A percentile compares a stretch with the other conserved stretches of the same genome.
Evolutionary conservation across 2,797 vertebrate species (phyloP).

Genomic region (Hirundo rustica): DNA sequence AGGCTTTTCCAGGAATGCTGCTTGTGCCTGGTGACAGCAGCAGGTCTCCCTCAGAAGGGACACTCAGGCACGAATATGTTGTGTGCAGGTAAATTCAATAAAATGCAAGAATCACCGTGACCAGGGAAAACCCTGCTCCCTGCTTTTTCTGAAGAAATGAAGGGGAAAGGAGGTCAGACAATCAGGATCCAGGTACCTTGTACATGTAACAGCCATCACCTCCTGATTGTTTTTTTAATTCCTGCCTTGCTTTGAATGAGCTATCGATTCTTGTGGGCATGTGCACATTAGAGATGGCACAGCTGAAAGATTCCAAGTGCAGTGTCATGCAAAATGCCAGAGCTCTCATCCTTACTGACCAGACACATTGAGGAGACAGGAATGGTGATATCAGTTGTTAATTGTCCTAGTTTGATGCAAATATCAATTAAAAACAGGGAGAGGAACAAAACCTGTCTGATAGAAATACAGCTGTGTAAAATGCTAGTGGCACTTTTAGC

Average conservation of each 20-base stretch:
- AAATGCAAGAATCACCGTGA: background rate
- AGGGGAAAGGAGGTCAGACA: background rate
- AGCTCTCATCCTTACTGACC: background rate
- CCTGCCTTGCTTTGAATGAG: background rate
- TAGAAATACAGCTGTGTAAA: background rate
- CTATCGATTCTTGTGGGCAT: background rate
- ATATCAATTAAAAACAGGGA: background rate
- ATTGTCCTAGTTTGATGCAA: background rate
- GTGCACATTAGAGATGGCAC: background rate
- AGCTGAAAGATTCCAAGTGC: background rate
- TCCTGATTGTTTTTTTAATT: background rate
- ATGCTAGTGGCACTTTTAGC: background rate
- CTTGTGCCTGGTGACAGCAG: background rate
- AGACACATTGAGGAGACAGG: background rate
- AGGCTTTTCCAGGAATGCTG: background rate
- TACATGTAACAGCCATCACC: background rate
- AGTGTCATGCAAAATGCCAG: background rate
- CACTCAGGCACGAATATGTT: rapidly evolving
- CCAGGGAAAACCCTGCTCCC: background rate
- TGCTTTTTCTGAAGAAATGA: background rate
- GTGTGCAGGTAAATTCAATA: background rate
- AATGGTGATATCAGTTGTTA: background rate
- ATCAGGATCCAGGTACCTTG: background rate
- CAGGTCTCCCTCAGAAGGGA: background rate
- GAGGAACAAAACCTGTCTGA: background rate